A percentile compares a stretch with the other conserved stretches of the same genome.
Conservation (phyloP, 2,113 vertebrate genomes). For the Rana temporaria region DNA sequence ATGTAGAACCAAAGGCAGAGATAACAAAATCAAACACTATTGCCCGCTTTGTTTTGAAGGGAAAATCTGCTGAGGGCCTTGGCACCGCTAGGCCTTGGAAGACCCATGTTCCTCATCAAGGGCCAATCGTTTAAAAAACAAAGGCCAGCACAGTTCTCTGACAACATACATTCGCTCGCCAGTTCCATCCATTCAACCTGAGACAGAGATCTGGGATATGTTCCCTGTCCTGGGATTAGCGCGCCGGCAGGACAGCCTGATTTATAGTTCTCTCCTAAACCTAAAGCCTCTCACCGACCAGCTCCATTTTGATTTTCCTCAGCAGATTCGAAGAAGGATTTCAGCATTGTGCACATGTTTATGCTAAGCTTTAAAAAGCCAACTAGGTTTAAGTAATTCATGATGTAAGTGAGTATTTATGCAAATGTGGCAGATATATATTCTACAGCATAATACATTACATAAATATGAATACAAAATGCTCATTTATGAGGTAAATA, state of each 20-base stretch:
- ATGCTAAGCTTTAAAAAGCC: conserved; percentile 78
- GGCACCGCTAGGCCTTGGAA: not conserved
- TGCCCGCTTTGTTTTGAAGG: not conserved
- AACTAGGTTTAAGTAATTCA: conserved; percentile 85
- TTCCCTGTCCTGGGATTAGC: not conserved
- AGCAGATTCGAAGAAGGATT: conserved; percentile 21
- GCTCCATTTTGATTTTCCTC: conserved; percentile 42
- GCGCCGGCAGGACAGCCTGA: conserved; percentile 20
- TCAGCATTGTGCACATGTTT: conserved; percentile 76
- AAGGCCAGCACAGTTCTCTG: not conserved
- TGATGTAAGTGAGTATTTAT: conserved; percentile 84
- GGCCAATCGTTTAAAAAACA: conserved; percentile 1
- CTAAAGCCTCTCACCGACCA: not conserved
- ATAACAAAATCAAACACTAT: not conserved
- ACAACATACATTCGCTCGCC: not conserved
- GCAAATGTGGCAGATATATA: conserved; percentile 82
- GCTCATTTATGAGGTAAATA: conserved; percentile 83
- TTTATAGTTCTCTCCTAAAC: conserved; percentile 12
- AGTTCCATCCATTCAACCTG: not conserved
- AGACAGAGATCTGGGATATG: not conserved
- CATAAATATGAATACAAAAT: conserved; percentile 87
- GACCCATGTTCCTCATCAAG: not conserved
- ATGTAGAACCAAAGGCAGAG: conserved; percentile 23
- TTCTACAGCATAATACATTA: conserved; percentile 79
- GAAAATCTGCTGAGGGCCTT: not conserved